Evolutionary conservation across 2,888 invertebrate genomes (phyloP).

Genomic region (Clanis bilineata): DNA sequence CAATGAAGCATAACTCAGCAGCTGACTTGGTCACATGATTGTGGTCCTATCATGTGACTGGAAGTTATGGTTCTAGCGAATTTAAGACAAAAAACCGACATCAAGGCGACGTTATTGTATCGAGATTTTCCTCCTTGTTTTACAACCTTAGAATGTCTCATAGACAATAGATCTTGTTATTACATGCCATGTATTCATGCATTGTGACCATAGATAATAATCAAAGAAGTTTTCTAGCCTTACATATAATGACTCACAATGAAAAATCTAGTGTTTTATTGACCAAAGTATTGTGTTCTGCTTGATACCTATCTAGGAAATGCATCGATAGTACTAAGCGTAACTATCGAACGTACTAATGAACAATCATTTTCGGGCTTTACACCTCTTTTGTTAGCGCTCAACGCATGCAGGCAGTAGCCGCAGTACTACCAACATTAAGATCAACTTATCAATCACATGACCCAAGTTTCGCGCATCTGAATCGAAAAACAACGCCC

Average conservation of each 20-base stretch:
- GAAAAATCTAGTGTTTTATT: constrained; percentile 9
- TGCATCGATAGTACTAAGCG: neutral
- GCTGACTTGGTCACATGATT: constrained; percentile 63
- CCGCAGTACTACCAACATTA: constrained; percentile 55
- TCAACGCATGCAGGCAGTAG: constrained; percentile 32
- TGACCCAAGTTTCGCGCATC: constrained; percentile 42
- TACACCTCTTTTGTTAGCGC: neutral
- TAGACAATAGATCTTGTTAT: neutral
- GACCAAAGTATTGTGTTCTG: neutral
- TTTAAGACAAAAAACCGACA: neutral
- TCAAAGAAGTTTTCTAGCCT: neutral
- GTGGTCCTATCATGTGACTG: constrained; percentile 58
- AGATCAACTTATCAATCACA: constrained; percentile 52
- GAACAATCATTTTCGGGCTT: neutral
- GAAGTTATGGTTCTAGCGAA: constrained; percentile 9
- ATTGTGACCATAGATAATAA: neutral
- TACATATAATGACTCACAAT: constrained; percentile 17
- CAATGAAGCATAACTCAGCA: constrained; percentile 33
- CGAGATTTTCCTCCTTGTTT: neutral
- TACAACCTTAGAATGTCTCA: neutral
- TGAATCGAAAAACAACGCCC: constrained; percentile 35
- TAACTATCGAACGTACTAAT: neutral
- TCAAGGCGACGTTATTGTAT: neutral
- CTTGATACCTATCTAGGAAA: neutral
- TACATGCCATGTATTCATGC: neutral